These are phyloP conservation scores for Sminthurinus signatus DNA, from an alignment of 1,140 invertebrate genomes.

Conservation along the genomic window DNA sequence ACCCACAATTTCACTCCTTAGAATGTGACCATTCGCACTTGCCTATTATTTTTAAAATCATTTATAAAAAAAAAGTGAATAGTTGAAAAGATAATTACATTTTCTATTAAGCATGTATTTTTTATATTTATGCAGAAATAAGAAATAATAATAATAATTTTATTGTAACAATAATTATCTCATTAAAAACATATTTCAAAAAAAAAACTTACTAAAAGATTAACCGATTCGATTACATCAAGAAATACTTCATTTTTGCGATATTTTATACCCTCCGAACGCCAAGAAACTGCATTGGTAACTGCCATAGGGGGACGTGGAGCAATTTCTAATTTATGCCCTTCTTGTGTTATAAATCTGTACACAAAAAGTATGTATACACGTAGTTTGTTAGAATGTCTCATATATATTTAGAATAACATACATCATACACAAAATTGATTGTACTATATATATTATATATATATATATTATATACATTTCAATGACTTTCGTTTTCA, in stretches of 20 bases:
- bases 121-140: too few relatives aligned
- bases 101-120: too few relatives aligned
- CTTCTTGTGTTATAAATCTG: constrained; percentile 87
- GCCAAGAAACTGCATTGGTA: constrained; percentile 99
- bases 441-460: too few relatives aligned
- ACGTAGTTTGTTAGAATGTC: too few relatives aligned
- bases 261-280: constrained; percentile 98
- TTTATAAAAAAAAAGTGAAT: constrained; percentile 1
- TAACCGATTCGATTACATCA: constrained; percentile 99
- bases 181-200: too few relatives aligned
- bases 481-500: too few relatives aligned
- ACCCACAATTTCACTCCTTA: constrained; percentile 97
- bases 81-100: not conserved
- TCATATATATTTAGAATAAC: too few relatives aligned
- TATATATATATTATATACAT: too few relatives aligned
- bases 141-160: too few relatives aligned
- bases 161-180: too few relatives aligned
- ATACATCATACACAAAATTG: too few relatives aligned
- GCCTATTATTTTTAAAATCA: constrained; percentile 59
- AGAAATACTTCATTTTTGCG: constrained; percentile 99
- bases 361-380: too few relatives aligned
- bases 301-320: constrained; percentile 97
- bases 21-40: constrained; percentile 95
- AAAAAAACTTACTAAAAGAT: constrained; percentile 68
- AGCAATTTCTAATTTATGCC: constrained; percentile 95